Evolutionary conservation across 2,888 invertebrate genomes (phyloP).

Genomic region (Hecatera dysodea): DNA sequence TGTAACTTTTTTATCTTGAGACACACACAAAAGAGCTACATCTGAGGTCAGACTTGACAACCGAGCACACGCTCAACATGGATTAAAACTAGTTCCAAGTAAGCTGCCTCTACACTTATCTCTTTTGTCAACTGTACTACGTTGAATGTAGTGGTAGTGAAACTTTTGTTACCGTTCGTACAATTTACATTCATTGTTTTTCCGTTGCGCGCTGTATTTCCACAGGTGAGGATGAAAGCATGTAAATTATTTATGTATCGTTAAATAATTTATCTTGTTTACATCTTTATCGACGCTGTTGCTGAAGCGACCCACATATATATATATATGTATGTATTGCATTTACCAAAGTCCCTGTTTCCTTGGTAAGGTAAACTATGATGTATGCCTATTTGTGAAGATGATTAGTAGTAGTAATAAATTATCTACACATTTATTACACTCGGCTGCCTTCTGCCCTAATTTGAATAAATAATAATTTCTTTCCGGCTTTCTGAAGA

Average conservation of each 20-base stretch:
- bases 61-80: too few species aligned
- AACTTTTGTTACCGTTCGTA: conserved; percentile 33
- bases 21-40: background rate
- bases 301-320: background rate
- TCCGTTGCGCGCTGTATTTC: conserved; percentile 11
- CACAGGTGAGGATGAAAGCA: conserved; percentile 36
- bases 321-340: background rate
- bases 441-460: too few species aligned
- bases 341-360: background rate
- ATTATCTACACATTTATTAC: background rate
- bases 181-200: conserved; percentile 53
- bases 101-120: background rate
- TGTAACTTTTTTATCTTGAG: background rate
- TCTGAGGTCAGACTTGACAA: background rate
- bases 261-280: conserved; percentile 44
- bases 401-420: too few species aligned
- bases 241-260: conserved; percentile 30
- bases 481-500: too few species aligned
- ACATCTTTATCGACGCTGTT: conserved; percentile 22
- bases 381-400: background rate
- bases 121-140: conserved; percentile 19
- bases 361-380: background rate
- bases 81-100: conserved; percentile 2
- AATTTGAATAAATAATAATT: too few species aligned
- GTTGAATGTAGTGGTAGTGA: conserved; percentile 27